Evolutionary conservation across 2,888 invertebrate species (phyloP).

Genomic region (Drosophila meridionalis): DNA sequence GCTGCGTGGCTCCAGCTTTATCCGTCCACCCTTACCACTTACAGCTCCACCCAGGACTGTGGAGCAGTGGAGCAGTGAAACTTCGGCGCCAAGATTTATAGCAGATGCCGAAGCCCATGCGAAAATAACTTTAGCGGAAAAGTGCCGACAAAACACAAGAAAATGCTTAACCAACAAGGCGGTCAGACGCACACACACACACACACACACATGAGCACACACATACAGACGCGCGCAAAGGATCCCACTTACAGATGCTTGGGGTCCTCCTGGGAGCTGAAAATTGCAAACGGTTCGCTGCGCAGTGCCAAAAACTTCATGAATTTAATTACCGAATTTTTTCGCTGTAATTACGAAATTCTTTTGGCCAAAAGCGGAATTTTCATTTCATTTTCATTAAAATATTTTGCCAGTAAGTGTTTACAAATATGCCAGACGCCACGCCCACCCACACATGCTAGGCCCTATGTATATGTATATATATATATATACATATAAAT

Average conservation of each 20-base stretch:
- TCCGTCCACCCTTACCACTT: not conserved
- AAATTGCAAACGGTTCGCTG: constrained; percentile 58
- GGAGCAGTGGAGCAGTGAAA: constrained; percentile 41
- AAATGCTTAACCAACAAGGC: constrained; percentile 74
- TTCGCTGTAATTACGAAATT: constrained; percentile 79
- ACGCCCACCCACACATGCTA: constrained; percentile 2
- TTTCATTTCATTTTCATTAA: constrained; percentile 79
- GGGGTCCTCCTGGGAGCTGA: constrained; percentile 34
- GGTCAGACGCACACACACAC: constrained; percentile 43
- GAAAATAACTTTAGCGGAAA: constrained; percentile 80
- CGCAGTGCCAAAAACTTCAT: constrained; percentile 72
- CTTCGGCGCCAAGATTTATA: constrained; percentile 68
- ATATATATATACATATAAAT: not conserved
- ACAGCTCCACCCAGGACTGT: constrained; percentile 7
- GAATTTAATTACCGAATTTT: constrained; percentile 79
- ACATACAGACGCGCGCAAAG: constrained; percentile 17
- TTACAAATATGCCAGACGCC: constrained; percentile 69
- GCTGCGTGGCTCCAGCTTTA: constrained; percentile 42
- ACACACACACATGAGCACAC: constrained; percentile 17
- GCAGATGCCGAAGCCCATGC: constrained; percentile 58
- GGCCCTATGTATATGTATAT: not conserved
- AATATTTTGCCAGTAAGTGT: constrained; percentile 74
- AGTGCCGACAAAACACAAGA: constrained; percentile 78
- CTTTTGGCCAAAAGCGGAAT: constrained; percentile 78
- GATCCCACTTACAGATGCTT: constrained; percentile 50